These are phyloP conservation scores for Hymenopus coronatus DNA, from an alignment of 2,888 invertebrate genomes.

Conservation along the genomic window DNA sequence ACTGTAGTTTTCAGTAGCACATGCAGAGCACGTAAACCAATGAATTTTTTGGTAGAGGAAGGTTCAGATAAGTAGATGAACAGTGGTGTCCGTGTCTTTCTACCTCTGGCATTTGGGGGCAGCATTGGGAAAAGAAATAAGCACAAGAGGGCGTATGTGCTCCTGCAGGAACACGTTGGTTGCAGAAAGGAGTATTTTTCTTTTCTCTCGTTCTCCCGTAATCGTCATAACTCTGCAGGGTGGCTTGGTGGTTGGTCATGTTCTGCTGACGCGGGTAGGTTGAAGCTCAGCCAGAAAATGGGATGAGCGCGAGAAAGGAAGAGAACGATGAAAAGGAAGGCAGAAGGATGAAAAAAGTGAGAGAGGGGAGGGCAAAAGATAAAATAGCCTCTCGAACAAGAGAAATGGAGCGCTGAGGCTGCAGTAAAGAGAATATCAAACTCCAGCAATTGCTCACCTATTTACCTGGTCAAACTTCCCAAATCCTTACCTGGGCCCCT, in stretches of 20 bases:
- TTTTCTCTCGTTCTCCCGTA: not conserved
- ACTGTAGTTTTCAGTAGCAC: too few species aligned
- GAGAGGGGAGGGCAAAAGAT: constrained; percentile 9
- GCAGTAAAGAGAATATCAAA: constrained; percentile 23
- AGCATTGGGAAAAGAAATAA: not conserved
- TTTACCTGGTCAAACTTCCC: not conserved
- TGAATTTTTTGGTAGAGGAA: too few species aligned
- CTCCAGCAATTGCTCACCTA: not conserved
- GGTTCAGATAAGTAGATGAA: too few species aligned
- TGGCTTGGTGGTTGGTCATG: not conserved
- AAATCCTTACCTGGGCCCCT: not conserved
- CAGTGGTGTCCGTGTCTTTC: not conserved
- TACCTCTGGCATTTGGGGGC: not conserved
- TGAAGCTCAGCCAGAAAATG: constrained; percentile 4
- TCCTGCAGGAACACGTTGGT: not conserved
- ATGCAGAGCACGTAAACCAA: too few species aligned
- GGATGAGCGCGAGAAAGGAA: not conserved
- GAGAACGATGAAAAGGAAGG: not conserved
- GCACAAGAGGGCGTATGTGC: not conserved
- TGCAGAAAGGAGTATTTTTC: not conserved
- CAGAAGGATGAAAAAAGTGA: not conserved
- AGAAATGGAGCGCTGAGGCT: constrained; percentile 25
- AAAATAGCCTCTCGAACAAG: constrained; percentile 26
- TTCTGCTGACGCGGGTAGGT: constrained; percentile 13
- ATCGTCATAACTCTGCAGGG: constrained; percentile 19